A percentile compares a stretch with the other conserved stretches of the same genome.
phyloP scores from a whole-genome alignment of 1,140 invertebrate species.

The Sminthurides bifidus region DNA sequence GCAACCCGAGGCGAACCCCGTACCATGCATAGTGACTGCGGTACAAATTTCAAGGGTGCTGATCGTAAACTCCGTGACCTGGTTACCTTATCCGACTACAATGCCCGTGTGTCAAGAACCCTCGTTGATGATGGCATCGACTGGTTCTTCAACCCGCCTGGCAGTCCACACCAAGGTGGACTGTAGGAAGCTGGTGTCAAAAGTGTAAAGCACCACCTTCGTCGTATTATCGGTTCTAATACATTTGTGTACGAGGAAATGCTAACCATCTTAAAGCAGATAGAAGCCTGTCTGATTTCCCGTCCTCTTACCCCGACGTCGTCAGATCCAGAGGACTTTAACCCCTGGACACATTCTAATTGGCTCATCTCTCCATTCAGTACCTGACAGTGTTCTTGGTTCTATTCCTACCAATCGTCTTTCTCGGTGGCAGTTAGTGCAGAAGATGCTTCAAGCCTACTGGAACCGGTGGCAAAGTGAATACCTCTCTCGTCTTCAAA shows the following conservation, averaged over 20 bases:
- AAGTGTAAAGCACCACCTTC: slow-evolving; percentile 32
- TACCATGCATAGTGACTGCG: not conserved
- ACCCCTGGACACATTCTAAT: slow-evolving; percentile 2
- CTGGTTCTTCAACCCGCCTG: slow-evolving; percentile 34
- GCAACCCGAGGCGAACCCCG: not conserved
- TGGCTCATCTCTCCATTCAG: not conserved
- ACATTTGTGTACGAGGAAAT: not conserved
- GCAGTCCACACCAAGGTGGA: slow-evolving; percentile 33
- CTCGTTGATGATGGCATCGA: slow-evolving; percentile 10
- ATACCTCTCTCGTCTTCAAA: not conserved
- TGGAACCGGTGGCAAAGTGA: not conserved
- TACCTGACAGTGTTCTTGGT: not conserved
- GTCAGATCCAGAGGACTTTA: not conserved
- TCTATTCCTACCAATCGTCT: not conserved
- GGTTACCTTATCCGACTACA: too few relatives aligned
- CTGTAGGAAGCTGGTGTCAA: slow-evolving; percentile 35
- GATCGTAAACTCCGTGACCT: not conserved
- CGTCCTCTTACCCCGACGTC: not conserved
- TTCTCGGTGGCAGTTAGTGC: not conserved
- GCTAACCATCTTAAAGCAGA: not conserved
- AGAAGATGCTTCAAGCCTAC: not conserved
- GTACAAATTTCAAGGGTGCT: not conserved
- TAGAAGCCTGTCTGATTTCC: not conserved
- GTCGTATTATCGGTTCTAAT: slow-evolving; percentile 16
- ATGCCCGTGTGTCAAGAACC: not conserved